Evolutionary conservation across 2,888 invertebrate genomes (phyloP).

Genomic region (Machimus rusticus): DNA sequence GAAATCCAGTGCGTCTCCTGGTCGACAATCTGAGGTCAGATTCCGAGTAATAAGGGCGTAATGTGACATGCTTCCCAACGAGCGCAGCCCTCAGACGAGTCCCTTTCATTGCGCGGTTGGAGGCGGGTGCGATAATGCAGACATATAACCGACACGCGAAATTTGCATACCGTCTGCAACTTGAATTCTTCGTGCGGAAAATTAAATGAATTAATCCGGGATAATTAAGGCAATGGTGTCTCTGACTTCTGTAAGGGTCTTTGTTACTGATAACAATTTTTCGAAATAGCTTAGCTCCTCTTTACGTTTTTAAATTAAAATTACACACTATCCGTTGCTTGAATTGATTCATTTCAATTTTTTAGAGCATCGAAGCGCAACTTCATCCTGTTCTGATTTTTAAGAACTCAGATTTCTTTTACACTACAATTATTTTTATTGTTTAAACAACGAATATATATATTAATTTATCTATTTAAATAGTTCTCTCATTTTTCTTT

Average conservation of each 20-base stretch:
- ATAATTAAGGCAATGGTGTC: neutral
- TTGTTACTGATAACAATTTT: neutral
- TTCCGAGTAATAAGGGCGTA: constrained; percentile 9
- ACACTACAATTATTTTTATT: no score
- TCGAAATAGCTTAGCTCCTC: neutral
- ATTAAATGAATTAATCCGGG: neutral
- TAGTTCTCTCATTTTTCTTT: no score
- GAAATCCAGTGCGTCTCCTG: constrained; percentile 16
- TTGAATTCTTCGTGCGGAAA: neutral
- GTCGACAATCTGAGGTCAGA: constrained; percentile 17
- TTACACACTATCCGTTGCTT: neutral
- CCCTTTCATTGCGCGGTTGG: neutral
- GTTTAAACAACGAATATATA: no score
- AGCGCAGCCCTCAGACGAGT: neutral
- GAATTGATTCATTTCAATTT: no score
- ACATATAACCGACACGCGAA: neutral
- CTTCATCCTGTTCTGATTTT: no score
- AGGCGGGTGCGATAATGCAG: neutral
- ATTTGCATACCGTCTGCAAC: neutral
- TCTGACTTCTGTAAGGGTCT: neutral
- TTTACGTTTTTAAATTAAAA: neutral
- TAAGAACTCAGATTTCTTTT: no score
- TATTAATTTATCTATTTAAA: no score
- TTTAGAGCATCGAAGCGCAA: no score
- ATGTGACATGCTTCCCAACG: neutral